Evolutionary conservation across 2,888 invertebrate genomes (phyloP), one percentile per base, ranked within the genome.

Genomic region (Amiota minor): DNA sequence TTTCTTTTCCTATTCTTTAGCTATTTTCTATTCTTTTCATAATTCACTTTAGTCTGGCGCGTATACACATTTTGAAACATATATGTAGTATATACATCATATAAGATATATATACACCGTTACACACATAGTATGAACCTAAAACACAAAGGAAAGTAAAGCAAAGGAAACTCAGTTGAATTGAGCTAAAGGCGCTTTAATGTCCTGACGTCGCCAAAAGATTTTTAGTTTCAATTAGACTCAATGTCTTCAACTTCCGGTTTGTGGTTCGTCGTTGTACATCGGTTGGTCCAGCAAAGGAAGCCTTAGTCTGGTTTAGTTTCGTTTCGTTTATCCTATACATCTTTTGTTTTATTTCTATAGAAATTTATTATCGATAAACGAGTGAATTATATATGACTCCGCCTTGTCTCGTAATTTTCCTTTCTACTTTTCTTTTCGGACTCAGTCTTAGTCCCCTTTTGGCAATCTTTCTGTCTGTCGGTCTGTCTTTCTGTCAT

Each of bases 141-240:
- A 65, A 65, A 47, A 47, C 6, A 65, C 46, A 35, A n/a, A 35
- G 10, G 12, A 9, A 18, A n/a, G 14, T n/a, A 55, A n/a, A 9
- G 14, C 16, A 55, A n/a, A n/a, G 14, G 16, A 9, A 9, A 55
- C 16, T 16, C 8, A 62, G 62, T 23, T 35, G 45, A 23, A 9
- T 35, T 14, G 9, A 59, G 59, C 16, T n/a, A 59, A 59, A 59
- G 59, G 16, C 35, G 59, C 59, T 59, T 11, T n/a, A 59, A 59
- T 20, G 59, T 59, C 35, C 59, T 59, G 59, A 59, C 20, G 59
- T 59, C 10, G n/a, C 59, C 16, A 59, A 20, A 68, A 68, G 67
- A 20, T 68, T 68, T 53, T 23, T 35, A n/a, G 18, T 68, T 68
- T 68, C 67, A 68, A 68, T 68, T 68, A 68, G 67, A 50, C 20